Evolutionary conservation across 2,113 vertebrate genomes (phyloP).

Genomic region (Neotoma lepida): DNA sequence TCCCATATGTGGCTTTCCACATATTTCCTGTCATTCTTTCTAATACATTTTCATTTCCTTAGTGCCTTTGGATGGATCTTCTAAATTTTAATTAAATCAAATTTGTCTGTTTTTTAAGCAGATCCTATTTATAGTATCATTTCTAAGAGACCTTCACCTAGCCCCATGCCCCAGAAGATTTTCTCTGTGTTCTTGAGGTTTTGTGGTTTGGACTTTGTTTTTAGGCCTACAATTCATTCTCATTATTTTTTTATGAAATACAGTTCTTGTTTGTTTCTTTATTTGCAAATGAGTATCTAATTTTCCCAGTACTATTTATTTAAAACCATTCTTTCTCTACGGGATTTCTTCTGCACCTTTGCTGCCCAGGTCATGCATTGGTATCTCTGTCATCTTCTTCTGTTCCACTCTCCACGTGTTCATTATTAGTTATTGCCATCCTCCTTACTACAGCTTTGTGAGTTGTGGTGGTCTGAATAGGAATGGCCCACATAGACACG

Average conservation of each 20-base stretch:
- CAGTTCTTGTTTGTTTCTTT: not conserved
- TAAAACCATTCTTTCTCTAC: not conserved
- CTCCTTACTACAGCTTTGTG: not conserved
- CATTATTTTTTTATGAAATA: not conserved
- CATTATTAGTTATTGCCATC: not conserved
- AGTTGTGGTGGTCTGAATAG: too few species aligned
- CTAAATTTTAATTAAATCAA: not conserved
- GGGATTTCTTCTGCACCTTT: not conserved
- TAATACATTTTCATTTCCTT: not conserved
- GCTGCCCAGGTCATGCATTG: not conserved
- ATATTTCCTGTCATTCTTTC: constrained; percentile 15
- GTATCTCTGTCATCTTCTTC: not conserved
- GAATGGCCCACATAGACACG: too few species aligned
- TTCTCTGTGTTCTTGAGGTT: not conserved
- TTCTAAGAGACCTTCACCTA: not conserved
- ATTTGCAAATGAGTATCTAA: not conserved
- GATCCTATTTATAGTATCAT: not conserved
- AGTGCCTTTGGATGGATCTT: not conserved
- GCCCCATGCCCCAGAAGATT: not conserved
- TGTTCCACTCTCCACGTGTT: not conserved
- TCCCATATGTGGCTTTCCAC: not conserved
- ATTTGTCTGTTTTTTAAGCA: not conserved
- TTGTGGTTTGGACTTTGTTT: not conserved
- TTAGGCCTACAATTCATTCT: not conserved
- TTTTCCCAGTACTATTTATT: not conserved